Evolutionary conservation across 2,888 invertebrate genomes (phyloP), one percentile per base, ranked within the genome.

Genomic region (Sarcophaga subvicina): DNA sequence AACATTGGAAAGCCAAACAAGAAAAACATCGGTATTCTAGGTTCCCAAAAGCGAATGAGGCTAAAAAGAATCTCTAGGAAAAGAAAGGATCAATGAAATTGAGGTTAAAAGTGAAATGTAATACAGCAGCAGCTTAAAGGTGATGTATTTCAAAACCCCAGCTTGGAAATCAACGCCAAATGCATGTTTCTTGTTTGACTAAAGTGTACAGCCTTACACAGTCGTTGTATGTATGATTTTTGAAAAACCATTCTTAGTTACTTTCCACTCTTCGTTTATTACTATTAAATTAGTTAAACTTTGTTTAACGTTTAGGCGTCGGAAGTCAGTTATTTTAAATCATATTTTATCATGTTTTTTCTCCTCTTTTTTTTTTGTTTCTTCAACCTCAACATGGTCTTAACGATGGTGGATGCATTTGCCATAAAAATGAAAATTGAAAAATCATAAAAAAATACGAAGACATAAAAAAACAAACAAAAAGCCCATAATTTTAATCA

Each of bases 231-330:
- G 37, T 6, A 37, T 6, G 1, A 27, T 4, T 27, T 27, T 4
- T 27, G 25, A 27, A 54, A 14, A 54, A 12, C 5, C 17, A 54
- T 54, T 14, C 17, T 54, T 17, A 54, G 17, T 37, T 54, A 54
- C 54, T 54, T 4, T 14, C 12, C 54, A 14, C 54, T 54, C 17
- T 22, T 60, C 64, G 3, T 47, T 80, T 6, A 59, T 47, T 47
- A 25, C 45, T 64, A 54, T n/a, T 25, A 66, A 17, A 69, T 77
- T 71, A 80, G 80, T 80, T 70, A 76, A 76, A 71, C 47, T 63
- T 8, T 54, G 45, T 70, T 63, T 59, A 54, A 64, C 12, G 85
- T 85, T 85, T 85, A 82, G 85, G 85, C 85, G 85, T 85, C 85
- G 85, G 85, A 85, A 85, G 81, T 82, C 47, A 70, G 69, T 81